phyloP scores from a whole-genome alignment of 2,888 invertebrate genomes.

The Nemotelus pantherinus region DNA sequence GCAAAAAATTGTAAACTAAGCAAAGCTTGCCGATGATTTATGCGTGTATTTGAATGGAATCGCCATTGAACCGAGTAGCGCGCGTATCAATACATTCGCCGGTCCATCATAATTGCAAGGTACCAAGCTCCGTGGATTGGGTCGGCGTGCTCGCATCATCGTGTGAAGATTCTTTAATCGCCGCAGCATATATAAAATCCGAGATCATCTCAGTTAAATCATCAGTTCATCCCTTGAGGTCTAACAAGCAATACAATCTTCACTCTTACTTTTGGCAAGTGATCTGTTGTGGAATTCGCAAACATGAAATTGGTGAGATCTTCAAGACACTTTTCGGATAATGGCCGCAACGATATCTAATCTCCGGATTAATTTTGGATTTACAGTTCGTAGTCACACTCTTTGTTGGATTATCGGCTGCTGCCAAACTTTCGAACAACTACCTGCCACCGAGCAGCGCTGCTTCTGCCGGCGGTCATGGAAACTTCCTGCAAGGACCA shows the following conservation, averaged over 20 bases:
- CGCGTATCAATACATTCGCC: no score
- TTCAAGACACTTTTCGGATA: not conserved
- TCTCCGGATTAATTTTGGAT: not conserved
- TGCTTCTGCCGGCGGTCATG: conserved; percentile 53
- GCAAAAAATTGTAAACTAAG: no score
- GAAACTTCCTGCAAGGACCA: conserved; percentile 53
- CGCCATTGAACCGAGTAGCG: no score
- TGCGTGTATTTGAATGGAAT: no score
- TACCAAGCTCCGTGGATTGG: not conserved
- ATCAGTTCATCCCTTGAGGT: conserved; percentile 50
- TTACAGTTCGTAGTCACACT: conserved; percentile 52
- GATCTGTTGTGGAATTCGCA: conserved; percentile 20
- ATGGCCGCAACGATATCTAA: no score
- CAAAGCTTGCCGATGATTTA: no score
- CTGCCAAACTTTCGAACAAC: conserved; percentile 57
- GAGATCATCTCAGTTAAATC: conserved; percentile 47
- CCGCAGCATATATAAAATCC: conserved; percentile 47
- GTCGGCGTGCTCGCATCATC: not conserved
- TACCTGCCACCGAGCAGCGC: conserved; percentile 57
- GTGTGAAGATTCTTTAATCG: conserved; percentile 40
- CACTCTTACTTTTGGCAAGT: conserved; percentile 32
- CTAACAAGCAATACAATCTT: conserved; percentile 37
- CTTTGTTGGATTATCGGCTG: conserved; percentile 54
- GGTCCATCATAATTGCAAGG: conserved; percentile 1
- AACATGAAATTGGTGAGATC: conserved; percentile 50